Evolutionary conservation across 1,140 invertebrate species (phyloP).

Genomic region (Grapholita molesta): DNA sequence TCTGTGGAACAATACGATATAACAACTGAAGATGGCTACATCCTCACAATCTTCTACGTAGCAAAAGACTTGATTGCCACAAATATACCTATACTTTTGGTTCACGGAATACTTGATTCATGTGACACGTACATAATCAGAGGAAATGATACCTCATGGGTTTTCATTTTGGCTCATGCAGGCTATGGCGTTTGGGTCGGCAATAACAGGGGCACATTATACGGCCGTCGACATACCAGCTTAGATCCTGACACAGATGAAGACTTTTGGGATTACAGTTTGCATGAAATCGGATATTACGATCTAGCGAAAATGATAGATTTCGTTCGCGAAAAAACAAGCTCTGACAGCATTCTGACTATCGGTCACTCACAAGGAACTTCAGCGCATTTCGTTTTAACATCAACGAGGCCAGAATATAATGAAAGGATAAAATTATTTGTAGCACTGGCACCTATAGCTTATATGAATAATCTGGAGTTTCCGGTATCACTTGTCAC

Average conservation of each 20-base stretch:
- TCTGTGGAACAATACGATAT: conserved; percentile 18
- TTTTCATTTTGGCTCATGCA: conserved; percentile 77
- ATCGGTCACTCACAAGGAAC: conserved; percentile 82
- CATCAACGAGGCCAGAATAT: conserved; percentile 79
- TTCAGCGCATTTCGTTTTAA: conserved; percentile 78
- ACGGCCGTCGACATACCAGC: conserved; percentile 75
- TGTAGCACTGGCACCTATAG: conserved; percentile 81
- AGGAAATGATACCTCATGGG: conserved; percentile 80
- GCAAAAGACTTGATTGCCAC: conserved; percentile 28
- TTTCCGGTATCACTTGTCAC: background rate
- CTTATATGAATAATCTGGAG: conserved; percentile 68
- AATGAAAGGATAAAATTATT: conserved; percentile 78
- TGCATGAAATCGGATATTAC: conserved; percentile 77
- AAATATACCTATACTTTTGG: conserved; percentile 72
- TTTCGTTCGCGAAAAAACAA: conserved; percentile 55
- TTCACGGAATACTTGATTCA: conserved; percentile 82
- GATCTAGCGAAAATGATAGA: conserved; percentile 76
- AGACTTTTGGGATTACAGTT: conserved; percentile 77
- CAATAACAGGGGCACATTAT: conserved; percentile 81
- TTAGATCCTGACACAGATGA: conserved; percentile 75
- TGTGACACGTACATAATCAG: conserved; percentile 81
- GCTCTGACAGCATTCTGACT: conserved; percentile 69
- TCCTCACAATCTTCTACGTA: conserved; percentile 27
- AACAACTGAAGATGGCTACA: conserved; percentile 28
- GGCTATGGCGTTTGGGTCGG: conserved; percentile 84